Evolutionary conservation across 2,888 invertebrate species (phyloP).

Genomic region (Frankliniella intonsa): DNA sequence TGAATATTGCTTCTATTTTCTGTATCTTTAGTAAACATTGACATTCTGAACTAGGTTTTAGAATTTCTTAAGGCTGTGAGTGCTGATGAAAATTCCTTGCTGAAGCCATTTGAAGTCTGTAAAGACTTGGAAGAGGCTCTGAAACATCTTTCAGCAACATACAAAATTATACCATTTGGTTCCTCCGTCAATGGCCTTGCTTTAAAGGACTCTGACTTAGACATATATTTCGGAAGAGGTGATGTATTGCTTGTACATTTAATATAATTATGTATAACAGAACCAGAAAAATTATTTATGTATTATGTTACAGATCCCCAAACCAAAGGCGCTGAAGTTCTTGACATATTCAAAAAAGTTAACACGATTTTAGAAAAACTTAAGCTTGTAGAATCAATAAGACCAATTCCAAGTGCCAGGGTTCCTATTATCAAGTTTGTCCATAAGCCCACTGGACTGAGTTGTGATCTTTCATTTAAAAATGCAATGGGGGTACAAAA

Average conservation of each 20-base stretch:
- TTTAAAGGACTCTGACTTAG: slow-evolving; percentile 66
- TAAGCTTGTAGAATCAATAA: background rate
- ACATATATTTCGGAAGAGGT: slow-evolving; percentile 59
- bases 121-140: background rate
- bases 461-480: slow-evolving; percentile 69
- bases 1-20: background rate
- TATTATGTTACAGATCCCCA: slow-evolving; percentile 28
- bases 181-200: slow-evolving; percentile 68
- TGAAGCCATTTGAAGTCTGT: background rate
- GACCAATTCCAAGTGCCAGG: slow-evolving; percentile 55
- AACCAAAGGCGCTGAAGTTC: background rate
- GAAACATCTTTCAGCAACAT: background rate
- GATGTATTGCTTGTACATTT: slow-evolving; percentile 37
- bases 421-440: slow-evolving; percentile 73
- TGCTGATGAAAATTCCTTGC: background rate
- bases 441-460: slow-evolving; percentile 57
- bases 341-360: background rate
- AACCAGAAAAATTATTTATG: background rate
- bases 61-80: background rate
- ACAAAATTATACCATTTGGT: slow-evolving; percentile 59
- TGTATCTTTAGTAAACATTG: background rate
- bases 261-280: background rate
- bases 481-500: slow-evolving; percentile 66
- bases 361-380: background rate
- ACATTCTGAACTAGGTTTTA: background rate